A percentile compares a stretch with the other conserved stretches of the same genome.
Conservation (phyloP, 2,113 vertebrate genomes). For the Hippocampus abdominalis region DNA sequence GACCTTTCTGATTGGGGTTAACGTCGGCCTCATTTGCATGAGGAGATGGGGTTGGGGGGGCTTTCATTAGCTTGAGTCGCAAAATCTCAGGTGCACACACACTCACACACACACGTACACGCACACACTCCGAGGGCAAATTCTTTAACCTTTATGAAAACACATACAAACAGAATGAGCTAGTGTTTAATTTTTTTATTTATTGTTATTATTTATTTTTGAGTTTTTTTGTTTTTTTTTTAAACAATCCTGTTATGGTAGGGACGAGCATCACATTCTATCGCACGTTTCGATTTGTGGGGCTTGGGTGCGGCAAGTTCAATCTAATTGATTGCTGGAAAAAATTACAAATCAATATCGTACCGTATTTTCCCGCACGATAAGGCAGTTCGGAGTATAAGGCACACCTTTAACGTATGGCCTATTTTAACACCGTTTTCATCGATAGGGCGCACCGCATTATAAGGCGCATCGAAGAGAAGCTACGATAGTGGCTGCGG, state of each 20-base stretch:
- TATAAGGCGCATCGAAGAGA: no score
- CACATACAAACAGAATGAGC: background rate
- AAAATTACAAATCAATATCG: no score
- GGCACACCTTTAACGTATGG: no score
- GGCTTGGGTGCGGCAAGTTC: no score
- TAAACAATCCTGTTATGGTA: constrained; percentile 14
- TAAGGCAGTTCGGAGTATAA: no score
- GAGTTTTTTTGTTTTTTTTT: background rate
- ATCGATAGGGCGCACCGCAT: no score
- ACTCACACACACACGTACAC: constrained; percentile 27
- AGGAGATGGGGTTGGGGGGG: constrained; percentile 42
- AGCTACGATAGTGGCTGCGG: no score
- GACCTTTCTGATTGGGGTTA: constrained; percentile 75
- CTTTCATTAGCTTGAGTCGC: constrained; percentile 58
- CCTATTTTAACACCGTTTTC: no score
- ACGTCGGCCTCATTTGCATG: constrained; percentile 72
- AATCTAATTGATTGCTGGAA: no score
- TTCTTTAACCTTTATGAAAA: constrained; percentile 36
- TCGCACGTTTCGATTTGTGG: background rate
- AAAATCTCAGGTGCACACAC: constrained; percentile 48
- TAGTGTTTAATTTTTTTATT: background rate
- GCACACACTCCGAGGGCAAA: constrained; percentile 7
- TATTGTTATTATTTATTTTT: no score
- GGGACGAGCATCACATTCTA: background rate
- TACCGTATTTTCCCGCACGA: no score